Evolutionary conservation across 2,113 vertebrate genomes (phyloP).

Genomic region (Heptranchias perlo): DNA sequence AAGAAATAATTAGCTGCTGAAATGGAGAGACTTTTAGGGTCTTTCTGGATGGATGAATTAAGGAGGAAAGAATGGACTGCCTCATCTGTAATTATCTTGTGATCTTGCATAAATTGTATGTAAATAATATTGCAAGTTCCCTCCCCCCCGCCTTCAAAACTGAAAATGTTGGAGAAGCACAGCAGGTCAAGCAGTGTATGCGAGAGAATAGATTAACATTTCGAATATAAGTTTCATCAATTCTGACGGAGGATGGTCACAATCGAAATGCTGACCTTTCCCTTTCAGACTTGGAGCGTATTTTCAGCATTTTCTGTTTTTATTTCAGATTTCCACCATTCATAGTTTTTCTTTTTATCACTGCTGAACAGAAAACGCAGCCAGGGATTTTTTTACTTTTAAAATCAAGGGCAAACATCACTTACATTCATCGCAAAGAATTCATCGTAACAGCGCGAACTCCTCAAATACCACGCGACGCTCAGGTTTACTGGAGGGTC

Average conservation of each 20-base stretch:
- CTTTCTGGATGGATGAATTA: neutral
- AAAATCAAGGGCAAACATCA: neutral
- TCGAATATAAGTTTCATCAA: neutral
- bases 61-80: neutral
- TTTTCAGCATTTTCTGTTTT: neutral
- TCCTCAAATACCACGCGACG: conserved; percentile 64
- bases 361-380: neutral
- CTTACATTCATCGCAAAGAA: conserved; percentile 54
- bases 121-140: neutral
- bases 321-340: neutral
- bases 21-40: neutral
- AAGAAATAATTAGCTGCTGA: no score
- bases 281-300: neutral
- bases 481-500: conserved; percentile 38
- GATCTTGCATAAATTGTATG: neutral
- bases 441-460: conserved; percentile 58
- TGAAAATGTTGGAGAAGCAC: neutral
- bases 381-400: neutral
- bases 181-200: neutral
- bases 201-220: neutral
- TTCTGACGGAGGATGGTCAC: neutral
- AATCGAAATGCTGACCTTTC: neutral
- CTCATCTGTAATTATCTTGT: neutral
- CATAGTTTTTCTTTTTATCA: neutral
- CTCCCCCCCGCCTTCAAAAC: neutral